These are phyloP conservation scores for Nesospiza acunhae DNA, from an alignment of 2,113 vertebrate species.

Conservation along the genomic window DNA sequence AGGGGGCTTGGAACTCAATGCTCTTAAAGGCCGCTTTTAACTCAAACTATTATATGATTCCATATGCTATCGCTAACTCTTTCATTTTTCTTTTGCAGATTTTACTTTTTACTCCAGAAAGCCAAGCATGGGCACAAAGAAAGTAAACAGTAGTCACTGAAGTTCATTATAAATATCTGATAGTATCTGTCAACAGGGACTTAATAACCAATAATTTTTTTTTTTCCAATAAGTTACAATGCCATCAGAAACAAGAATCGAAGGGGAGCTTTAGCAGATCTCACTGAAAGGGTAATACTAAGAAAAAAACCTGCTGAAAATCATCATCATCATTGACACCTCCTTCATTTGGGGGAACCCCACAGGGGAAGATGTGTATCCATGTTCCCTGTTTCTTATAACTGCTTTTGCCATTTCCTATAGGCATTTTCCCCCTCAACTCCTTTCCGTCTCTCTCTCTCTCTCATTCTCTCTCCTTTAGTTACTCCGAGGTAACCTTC, in stretches of 20 bases:
- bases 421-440: accelerated
- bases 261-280: not conserved
- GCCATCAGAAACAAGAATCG: not conserved
- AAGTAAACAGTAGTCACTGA: not conserved
- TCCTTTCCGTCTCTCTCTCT: not conserved
- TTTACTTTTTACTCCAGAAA: not conserved
- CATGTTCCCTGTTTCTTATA: accelerated
- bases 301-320: not conserved
- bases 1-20: not conserved
- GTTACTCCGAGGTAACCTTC: not conserved
- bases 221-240: not conserved
- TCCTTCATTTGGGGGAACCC: not conserved
- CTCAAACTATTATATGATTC: not conserved
- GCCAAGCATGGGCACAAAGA: not conserved
- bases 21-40: not conserved
- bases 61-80: not conserved
- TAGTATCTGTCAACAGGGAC: not conserved
- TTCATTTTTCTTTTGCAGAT: not conserved
- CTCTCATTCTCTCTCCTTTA: not conserved
- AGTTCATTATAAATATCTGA: not conserved
- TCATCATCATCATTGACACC: not conserved
- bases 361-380: not conserved
- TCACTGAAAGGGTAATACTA: not conserved
- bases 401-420: not conserved
- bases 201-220: not conserved